These are phyloP conservation scores for Chloromyia formosa DNA, from an alignment of 2,888 invertebrate species.

Conservation along the genomic window DNA sequence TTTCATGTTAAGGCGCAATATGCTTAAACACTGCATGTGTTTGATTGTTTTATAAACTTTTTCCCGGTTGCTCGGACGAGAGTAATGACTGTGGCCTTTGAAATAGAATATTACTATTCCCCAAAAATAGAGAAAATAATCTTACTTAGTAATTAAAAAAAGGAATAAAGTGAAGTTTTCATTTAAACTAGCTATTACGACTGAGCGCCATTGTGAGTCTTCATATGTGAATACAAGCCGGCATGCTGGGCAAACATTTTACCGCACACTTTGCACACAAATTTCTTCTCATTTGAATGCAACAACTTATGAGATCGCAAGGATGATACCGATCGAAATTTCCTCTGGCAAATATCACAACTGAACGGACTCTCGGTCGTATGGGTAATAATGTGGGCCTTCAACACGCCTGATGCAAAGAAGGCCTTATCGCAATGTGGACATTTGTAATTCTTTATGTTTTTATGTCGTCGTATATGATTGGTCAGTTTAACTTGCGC, in stretches of 20 bases:
- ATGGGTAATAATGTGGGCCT: conserved; percentile 59
- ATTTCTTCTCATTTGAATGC: conserved; percentile 56
- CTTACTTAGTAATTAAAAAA: no score
- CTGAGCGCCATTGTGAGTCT: conserved; percentile 55
- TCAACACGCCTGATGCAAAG: conserved; percentile 56
- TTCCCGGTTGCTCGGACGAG: no score
- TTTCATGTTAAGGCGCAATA: no score
- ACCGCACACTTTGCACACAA: conserved; percentile 59
- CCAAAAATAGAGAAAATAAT: no score
- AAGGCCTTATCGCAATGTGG: conserved; percentile 56
- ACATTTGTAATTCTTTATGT: conserved; percentile 58
- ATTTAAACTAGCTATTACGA: no score
- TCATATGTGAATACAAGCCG: conserved; percentile 61
- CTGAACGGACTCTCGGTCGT: conserved; percentile 55
- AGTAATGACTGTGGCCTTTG: no score
- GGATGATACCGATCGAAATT: conserved; percentile 57
- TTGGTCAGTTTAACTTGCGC: conserved; percentile 56
- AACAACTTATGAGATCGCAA: conserved; percentile 58
- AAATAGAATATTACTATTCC: no score
- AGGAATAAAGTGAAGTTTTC: no score
- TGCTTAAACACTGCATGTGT: no score
- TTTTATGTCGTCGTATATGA: conserved; percentile 57
- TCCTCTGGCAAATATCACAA: conserved; percentile 54
- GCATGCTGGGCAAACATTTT: conserved; percentile 59
- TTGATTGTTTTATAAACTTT: no score